A percentile compares a stretch with the other conserved stretches of the same genome.
Evolutionary conservation across 2,797 vertebrate species (phyloP).

Genomic region (Gadopsis bispinosus): DNA sequence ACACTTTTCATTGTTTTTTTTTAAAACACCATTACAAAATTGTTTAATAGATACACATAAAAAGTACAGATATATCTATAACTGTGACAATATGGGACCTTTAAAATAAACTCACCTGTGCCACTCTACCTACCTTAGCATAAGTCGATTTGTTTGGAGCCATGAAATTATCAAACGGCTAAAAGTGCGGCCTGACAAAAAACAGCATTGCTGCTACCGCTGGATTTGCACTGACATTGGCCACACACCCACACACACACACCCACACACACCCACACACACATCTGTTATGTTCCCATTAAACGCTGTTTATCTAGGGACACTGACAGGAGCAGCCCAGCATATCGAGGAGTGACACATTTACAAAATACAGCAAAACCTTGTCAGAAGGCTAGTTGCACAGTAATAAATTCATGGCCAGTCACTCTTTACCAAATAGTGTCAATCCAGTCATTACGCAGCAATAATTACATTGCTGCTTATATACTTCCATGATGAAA

Average conservation of each 20-base stretch:
- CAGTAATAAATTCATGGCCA: not conserved
- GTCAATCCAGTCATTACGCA: not conserved
- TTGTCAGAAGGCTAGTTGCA: not conserved
- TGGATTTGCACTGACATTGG: not conserved
- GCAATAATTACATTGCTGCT: not conserved
- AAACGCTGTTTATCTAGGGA: conserved; percentile 16
- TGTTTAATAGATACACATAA: too few species aligned
- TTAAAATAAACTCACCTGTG: not conserved
- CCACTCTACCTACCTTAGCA: not conserved
- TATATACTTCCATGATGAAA: not conserved
- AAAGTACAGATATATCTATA: too few species aligned
- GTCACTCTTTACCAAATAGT: not conserved
- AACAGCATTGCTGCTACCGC: not conserved
- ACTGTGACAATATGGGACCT: not conserved
- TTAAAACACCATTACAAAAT: too few species aligned
- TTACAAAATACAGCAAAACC: conserved; percentile 12
- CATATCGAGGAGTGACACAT: not conserved
- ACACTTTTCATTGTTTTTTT: too few species aligned
- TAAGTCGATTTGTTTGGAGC: not conserved
- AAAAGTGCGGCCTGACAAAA: not conserved
- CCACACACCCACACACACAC: too few species aligned
- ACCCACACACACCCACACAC: too few species aligned
- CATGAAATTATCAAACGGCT: conserved; percentile 3
- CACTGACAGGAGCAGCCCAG: conserved; percentile 6
- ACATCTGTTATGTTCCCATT: conserved; percentile 1